A percentile compares a stretch with the other conserved stretches of the same genome.
phyloP scores from a whole-genome alignment of 2,797 vertebrate species.

The Diglossa cyanea region DNA sequence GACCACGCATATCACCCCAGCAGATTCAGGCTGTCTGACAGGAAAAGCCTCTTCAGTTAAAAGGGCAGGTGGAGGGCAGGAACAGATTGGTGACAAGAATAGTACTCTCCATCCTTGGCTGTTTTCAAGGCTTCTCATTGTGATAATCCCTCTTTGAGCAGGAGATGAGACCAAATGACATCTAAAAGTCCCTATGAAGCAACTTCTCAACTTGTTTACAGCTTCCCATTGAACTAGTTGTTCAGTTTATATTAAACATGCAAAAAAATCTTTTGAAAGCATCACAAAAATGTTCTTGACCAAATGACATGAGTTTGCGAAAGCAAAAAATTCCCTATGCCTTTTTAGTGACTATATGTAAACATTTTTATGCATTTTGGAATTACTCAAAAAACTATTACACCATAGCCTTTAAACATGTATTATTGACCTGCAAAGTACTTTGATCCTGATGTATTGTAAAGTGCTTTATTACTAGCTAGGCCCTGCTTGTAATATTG shows the following conservation, averaged over 20 bases:
- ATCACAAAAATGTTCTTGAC: background rate
- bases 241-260: background rate
- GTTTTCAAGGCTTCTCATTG: background rate
- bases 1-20: accelerated
- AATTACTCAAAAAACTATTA: background rate
- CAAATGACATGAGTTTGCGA: background rate
- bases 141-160: background rate
- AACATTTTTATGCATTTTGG: background rate
- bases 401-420: accelerated
- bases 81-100: background rate
- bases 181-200: background rate
- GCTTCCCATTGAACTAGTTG: background rate
- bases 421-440: background rate
- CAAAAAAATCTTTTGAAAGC: background rate
- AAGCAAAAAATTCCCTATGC: background rate
- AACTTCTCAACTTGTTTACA: background rate
- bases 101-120: background rate
- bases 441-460: background rate
- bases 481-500: background rate
- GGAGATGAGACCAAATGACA: background rate
- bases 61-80: background rate
- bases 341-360: background rate
- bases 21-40: background rate
- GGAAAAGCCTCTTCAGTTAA: background rate
- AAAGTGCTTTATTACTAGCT: background rate